A percentile compares a stretch with the other conserved stretches of the same genome.
These are phyloP conservation scores for Lycaon pictus DNA, from an alignment of 2,113 vertebrate species.

Conservation along the genomic window DNA sequence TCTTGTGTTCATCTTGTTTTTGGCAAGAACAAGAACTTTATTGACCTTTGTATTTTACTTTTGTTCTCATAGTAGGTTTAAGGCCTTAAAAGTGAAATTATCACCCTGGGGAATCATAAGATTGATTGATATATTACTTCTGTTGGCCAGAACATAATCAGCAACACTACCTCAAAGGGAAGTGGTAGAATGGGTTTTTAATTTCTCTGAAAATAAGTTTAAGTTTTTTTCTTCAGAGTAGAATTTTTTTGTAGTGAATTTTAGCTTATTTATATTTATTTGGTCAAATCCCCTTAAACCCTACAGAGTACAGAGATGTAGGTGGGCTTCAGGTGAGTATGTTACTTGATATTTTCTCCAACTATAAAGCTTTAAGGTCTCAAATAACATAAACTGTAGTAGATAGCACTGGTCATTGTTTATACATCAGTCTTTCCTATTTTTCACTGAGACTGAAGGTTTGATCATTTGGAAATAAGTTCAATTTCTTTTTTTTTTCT, in stretches of 20 bases:
- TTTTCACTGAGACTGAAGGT: conserved; percentile 65
- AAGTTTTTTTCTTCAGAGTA: conserved; percentile 81
- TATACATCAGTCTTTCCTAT: conserved; percentile 72
- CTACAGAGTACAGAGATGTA: conserved; percentile 75
- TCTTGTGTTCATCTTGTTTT: conserved; percentile 87
- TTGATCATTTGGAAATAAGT: conserved; percentile 58
- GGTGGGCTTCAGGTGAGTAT: conserved; percentile 80
- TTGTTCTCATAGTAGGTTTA: conserved; percentile 89
- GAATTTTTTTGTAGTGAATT: conserved; percentile 86
- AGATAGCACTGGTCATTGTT: conserved; percentile 71
- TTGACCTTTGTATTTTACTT: conserved; percentile 91
- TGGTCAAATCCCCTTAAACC: conserved; percentile 82
- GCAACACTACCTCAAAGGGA: conserved; percentile 82
- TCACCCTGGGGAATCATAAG: conserved; percentile 86
- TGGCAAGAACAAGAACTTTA: conserved; percentile 82
- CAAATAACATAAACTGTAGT: conserved; percentile 71
- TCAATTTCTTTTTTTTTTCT: neutral
- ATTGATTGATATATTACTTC: conserved; percentile 85
- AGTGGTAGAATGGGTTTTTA: conserved; percentile 81
- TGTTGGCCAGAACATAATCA: conserved; percentile 76
- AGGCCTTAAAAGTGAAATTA: conserved; percentile 88
- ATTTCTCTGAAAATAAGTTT: conserved; percentile 85
- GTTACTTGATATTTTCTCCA: conserved; percentile 81
- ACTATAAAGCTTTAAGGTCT: conserved; percentile 67
- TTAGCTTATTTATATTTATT: conserved; percentile 85